Base-by-base conservation (phyloP, 2,888 invertebrate genomes). In the Leptinotarsa rubiginosa region DNA sequence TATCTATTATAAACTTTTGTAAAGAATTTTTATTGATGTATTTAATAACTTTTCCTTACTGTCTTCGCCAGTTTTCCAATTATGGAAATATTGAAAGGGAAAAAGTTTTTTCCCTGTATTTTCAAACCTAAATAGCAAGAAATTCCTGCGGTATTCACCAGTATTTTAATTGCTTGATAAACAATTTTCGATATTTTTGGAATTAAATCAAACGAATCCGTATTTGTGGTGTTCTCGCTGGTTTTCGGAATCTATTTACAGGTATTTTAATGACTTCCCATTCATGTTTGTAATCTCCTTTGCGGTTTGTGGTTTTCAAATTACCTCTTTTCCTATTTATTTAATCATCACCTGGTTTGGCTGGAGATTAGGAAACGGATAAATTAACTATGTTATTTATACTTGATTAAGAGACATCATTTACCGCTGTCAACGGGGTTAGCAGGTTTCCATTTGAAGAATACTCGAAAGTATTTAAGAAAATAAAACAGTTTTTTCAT, bases 261-360 rank as follows among this genome's bases (percentile, higher is more conserved):
- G 62, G 62, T 62, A 62, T 62, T 62, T 62, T 62, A 62, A 62
- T 62, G 62, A 62, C 41, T 62, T 62, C 41, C 41, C 62, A 62
- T 62, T 62, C 62, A 62, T 41, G 62, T 62, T 62, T 16, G 62
- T 62, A 49, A 70, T 47, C 62, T 70, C 50, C 59, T 70, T 50
- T 70, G 70, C 52, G 70, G 70, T 70, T 64, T 70, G 70, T 25
- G 70, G 70, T 70, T 70, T 70, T 64, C 25, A 25, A 70, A 70
- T 70, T 70, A 18, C 62, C 49, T 70, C 49, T 47, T 64, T 70
- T 70, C 62, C 49, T 70, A 31, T 64, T 70, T 64, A 70, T 70
- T 31, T 62, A 64, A 47, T 70, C 50, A 50, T 70, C 70, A 70
- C 50, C 62, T 62, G 62, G 62, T 62, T 62, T 15, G 25, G 10